Evolutionary conservation across 2,888 invertebrate species (phyloP), one percentile per base, ranked within the genome.

Genomic region (Lapara coniferarum): DNA sequence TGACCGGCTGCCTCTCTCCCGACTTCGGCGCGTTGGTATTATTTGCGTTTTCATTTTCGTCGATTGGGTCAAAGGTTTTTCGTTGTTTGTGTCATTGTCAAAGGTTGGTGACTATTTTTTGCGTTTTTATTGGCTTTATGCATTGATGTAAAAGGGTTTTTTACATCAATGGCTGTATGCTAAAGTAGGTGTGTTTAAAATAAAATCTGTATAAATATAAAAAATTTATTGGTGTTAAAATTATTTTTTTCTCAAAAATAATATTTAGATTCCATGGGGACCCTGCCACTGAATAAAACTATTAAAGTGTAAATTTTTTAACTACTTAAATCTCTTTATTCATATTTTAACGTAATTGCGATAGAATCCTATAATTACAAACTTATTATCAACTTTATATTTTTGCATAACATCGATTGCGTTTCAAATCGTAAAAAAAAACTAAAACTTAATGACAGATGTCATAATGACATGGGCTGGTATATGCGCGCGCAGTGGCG

Each of bases 1-100:
- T 14, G 46, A 59, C 55, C 53, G 67, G 63, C 67, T 73, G 74
- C 78, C 79, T 78, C 81, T 80, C 81, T 77, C 74, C 71, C n/a
- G 25, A 19, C 55, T 55, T 16, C 68, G 63, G 46, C 16, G 57
- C 30, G 57, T 30, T 57, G 6, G 49, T 49, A 19, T 19, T 49
- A 19, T 63, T 63, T 63, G 51, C 16, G 59, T 66, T 16, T 52
- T 46, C 16, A 25, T 69, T 55, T 69, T 53, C 59, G 59, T 69
- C 59, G 16, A 49, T 14, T 58, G 63, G 59, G 52, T 63, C 44
- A 59, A 46, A 69, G 63, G 59, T 63, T 19, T 13, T 10, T 46
- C 19, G 49, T 63, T 19, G 19, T 10, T 46, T 49, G 49, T 63
- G 59, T 59, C 10, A 16, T 6, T 16, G 19, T 55, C 19, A 55